Base-by-base conservation (phyloP, 2,888 invertebrate genomes). In the Halocaridina rubra region DNA sequence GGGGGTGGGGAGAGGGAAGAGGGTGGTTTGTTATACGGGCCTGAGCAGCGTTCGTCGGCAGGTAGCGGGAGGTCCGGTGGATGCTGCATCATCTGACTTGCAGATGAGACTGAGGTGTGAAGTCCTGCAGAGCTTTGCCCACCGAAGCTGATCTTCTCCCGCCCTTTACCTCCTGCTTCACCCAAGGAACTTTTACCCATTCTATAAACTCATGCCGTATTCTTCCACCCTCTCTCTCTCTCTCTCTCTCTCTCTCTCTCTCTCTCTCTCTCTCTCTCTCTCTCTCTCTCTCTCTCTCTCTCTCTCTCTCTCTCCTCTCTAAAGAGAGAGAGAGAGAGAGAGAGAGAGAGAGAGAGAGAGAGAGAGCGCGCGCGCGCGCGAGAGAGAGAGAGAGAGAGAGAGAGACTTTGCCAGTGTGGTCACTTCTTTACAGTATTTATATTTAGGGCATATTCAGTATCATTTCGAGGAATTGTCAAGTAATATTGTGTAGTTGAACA, bases 241-340 rank as follows among this genome's bases (percentile, higher is more conserved):
- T 74, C 22, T 74, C 24, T 74, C 46, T 46, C 24, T 46, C 46
- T 74, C 59, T 30, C 29, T 59, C 30, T 30, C 30, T 19, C 30
- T 59, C 75, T 75, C 75, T 27, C 29, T 27, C 75, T 75, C 75
- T 53, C 29, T 53, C 75, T 75, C 57, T 53, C 57, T 46, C 27
- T 33, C 16, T 32, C 64, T 64, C 64, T 27, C 29, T 27, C 64
- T 64, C 64, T 27, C 29, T 27, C 64, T 64, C 64, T 27, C 29
- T 27, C 64, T 64, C 64, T 64, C 29, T 64, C 64, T 64, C 29
- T 3, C 64, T 64, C 61, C 16, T 16, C 19, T 19, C 1, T n/a
- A n/a, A n/a, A n/a, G n/a, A n/a, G n/a, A 13, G 13, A 39, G 39
- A 39, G 13, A 13, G 13, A 39, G 39, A 39, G 13, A 13, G 13